Evolutionary conservation across 2,888 invertebrate species (phyloP), one percentile per base, ranked within the genome.

Genomic region (Coecobrya sp.): DNA sequence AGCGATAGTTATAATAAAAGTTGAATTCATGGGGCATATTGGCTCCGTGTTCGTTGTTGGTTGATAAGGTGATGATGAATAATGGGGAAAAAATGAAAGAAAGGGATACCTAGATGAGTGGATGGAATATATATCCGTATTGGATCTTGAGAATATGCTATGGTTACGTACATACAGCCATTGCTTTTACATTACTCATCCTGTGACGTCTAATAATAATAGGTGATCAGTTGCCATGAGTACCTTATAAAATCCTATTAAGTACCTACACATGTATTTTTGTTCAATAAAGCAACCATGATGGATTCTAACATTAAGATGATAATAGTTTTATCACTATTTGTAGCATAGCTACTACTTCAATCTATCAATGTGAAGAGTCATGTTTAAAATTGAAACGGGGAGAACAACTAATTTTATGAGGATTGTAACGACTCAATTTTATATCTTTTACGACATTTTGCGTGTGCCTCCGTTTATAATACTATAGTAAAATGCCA

Each of bases 281-380:
- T 42, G 19, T 3, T 49, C 52, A 73, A 19, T 8, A 19, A 19
- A 19, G 8, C 19, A 55, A 55, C 25, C n/a, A n/a, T n/a, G 19
- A 45, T 76, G 42, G n/a, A n/a, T n/a, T n/a, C n/a, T n/a, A n/a
- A n/a, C n/a, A 55, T 81, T 16, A 81, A n/a, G 30, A 52, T 55
- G 2, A 82, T 30, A 27, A 19, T 59, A 7, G 1, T 82, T 1
- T 19, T 13, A 76, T 76, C 5, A 70, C 19, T 42, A 73, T n/a
- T n/a, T n/a, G n/a, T n/a, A n/a, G n/a, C n/a, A n/a, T n/a, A n/a
- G n/a, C 8, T 42, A 65, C 25, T 42, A 65, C 36, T 65, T 16
- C 73, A 65, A 49, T 85, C 68, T 52, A 65, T 85, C 85, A 85
- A 65, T n/a, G 27, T 68, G 49, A 85, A 68, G 45, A 70, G 70